Evolutionary conservation across 2,113 vertebrate genomes (phyloP).

Genomic region (Irena cyanogastra): DNA sequence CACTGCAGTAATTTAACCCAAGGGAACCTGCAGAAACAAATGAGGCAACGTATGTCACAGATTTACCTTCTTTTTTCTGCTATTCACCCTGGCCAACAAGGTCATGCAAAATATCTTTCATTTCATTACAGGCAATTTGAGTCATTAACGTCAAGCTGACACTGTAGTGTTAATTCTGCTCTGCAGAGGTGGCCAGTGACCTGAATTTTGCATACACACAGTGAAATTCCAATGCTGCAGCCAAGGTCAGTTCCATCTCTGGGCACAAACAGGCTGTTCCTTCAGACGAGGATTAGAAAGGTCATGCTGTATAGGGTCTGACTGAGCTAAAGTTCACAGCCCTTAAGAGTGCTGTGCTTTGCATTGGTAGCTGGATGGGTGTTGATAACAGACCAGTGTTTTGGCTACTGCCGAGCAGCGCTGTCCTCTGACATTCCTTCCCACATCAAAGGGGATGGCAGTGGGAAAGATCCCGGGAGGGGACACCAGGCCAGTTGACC

Average conservation of each 20-base stretch:
- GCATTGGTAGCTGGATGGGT: not conserved
- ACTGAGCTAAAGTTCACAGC: not conserved
- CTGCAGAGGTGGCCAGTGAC: not conserved
- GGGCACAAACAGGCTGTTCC: not conserved
- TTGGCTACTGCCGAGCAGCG: rapidly evolving
- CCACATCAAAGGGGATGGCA: not conserved
- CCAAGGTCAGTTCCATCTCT: not conserved
- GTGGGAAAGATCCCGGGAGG: not conserved
- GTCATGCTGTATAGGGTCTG: not conserved
- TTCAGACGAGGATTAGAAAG: not conserved
- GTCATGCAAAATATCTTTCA: not conserved
- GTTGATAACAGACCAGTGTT: not conserved
- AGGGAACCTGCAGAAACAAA: not conserved
- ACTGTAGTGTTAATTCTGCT: not conserved
- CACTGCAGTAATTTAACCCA: not conserved
- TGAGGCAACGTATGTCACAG: not conserved
- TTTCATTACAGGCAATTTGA: slow-evolving; percentile 16
- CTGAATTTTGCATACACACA: not conserved
- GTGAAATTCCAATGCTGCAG: not conserved
- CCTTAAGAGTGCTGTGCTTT: not conserved
- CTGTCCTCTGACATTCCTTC: not conserved
- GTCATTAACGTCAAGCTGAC: not conserved
- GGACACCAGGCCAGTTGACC: not conserved
- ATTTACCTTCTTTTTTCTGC: not conserved
- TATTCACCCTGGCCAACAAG: not conserved